Conservation (phyloP, 2,888 invertebrate species). For the Scaptomyza cyrtandrae region DNA sequence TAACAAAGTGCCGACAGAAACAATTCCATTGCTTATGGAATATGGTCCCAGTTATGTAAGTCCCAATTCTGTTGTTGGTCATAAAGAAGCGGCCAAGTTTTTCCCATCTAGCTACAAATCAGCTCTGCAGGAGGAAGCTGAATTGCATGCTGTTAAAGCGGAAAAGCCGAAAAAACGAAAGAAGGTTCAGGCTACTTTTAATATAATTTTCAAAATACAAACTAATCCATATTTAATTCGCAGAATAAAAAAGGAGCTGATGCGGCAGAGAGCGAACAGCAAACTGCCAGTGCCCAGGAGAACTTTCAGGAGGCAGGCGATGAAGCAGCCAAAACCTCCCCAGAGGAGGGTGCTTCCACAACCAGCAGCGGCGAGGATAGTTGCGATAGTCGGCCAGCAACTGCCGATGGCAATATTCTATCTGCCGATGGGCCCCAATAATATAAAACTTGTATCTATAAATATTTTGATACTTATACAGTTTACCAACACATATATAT, state of each 20-base stretch:
- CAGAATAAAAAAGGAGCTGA: constrained; percentile 65
- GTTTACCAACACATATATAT: too few species aligned
- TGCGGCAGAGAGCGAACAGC: constrained; percentile 45
- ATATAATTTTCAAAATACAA: background rate
- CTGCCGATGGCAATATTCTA: constrained; percentile 64
- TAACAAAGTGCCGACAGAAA: constrained; percentile 87
- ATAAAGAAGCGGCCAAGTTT: constrained; percentile 87
- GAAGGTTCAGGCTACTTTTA: constrained; percentile 43
- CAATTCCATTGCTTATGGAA: constrained; percentile 87
- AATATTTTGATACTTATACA: background rate
- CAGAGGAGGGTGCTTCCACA: constrained; percentile 71
- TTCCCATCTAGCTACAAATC: constrained; percentile 87
- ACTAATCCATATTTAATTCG: background rate
- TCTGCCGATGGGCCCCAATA: constrained; percentile 29
- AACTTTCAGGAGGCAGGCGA: constrained; percentile 52
- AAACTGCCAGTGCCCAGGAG: constrained; percentile 38
- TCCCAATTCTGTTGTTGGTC: constrained; percentile 88
- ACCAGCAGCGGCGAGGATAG: constrained; percentile 72
- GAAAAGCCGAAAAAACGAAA: constrained; percentile 86
- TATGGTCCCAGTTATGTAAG: constrained; percentile 90
- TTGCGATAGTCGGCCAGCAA: constrained; percentile 65
- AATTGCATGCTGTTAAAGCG: constrained; percentile 71
- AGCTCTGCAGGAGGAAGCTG: constrained; percentile 83
- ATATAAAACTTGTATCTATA: background rate
- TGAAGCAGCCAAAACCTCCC: constrained; percentile 62